A percentile compares a stretch with the other conserved stretches of the same genome.
phyloP scores from a whole-genome alignment of 2,797 vertebrate species.

The Pseudopleuronectes americanus region DNA sequence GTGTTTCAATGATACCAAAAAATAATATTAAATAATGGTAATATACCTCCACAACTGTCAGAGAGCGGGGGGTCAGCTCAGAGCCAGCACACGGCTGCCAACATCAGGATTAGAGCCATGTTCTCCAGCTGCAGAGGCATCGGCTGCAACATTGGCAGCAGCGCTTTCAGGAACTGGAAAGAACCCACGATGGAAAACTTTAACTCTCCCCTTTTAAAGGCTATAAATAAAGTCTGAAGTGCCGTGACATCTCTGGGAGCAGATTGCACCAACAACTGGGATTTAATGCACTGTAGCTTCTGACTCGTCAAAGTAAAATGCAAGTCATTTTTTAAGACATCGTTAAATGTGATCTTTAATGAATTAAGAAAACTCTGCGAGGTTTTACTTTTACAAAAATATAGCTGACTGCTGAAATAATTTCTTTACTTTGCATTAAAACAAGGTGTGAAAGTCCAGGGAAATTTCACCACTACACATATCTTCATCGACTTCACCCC shows the following conservation, averaged over 20 bases:
- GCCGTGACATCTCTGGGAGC: neutral
- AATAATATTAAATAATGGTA: conserved; percentile 24
- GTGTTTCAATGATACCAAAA: conserved; percentile 8
- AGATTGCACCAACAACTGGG: conserved; percentile 7
- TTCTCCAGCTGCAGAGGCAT: conserved; percentile 15
- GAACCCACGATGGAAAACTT: neutral
- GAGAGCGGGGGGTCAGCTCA: conserved; percentile 10
- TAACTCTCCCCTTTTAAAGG: neutral
- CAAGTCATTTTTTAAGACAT: neutral
- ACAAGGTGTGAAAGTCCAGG: no score
- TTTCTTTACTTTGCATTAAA: no score
- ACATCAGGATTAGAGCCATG: conserved; percentile 20
- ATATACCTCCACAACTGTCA: conserved; percentile 22
- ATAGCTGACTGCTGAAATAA: no score
- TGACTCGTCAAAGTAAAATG: conserved; percentile 3
- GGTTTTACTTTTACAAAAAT: no score
- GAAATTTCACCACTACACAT: no score
- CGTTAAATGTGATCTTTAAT: neutral
- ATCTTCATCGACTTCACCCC: no score
- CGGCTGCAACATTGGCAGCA: neutral
- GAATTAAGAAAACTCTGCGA: neutral
- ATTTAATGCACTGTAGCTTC: conserved; percentile 7
- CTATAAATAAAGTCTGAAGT: neutral
- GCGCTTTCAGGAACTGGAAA: neutral
- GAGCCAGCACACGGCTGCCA: conserved; percentile 32